These are phyloP conservation scores for Jaculus jaculus DNA, from an alignment of 2,113 vertebrate genomes.

Conservation along the genomic window DNA sequence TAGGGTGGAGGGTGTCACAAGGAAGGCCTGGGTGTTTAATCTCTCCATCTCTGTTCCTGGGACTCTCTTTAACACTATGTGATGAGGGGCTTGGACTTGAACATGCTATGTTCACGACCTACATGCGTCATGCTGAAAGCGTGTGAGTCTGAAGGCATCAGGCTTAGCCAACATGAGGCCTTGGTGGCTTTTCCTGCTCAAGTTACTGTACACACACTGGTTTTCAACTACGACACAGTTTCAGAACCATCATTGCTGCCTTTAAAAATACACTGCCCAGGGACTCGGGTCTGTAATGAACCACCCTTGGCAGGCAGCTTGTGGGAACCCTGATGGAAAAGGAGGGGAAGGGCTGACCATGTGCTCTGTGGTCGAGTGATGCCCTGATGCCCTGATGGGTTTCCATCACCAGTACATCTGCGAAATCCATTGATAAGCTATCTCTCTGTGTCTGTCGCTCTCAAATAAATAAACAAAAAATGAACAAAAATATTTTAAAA, in stretches of 20 bases:
- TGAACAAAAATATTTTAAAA: too few species aligned
- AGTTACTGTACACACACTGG: not conserved
- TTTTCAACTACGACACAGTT: constrained; percentile 19
- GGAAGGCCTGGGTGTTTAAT: not conserved
- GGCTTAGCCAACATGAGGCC: not conserved
- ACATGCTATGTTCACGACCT: not conserved
- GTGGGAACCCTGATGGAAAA: too few species aligned
- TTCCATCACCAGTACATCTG: too few species aligned
- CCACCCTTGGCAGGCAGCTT: too few species aligned
- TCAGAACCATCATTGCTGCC: not conserved
- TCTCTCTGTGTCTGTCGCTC: too few species aligned
- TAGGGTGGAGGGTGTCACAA: not conserved
- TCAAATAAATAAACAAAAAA: too few species aligned
- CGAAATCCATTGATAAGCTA: too few species aligned
- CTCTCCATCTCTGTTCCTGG: not conserved
- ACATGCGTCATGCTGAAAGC: not conserved
- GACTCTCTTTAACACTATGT: not conserved
- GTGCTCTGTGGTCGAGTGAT: too few species aligned
- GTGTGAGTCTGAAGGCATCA: not conserved
- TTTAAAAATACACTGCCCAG: not conserved
- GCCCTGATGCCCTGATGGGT: too few species aligned
- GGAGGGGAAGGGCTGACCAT: too few species aligned
- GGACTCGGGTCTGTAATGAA: too few species aligned
- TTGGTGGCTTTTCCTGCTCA: not conserved
- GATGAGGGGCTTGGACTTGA: not conserved